Evolutionary conservation across 2,113 vertebrate genomes (phyloP).

Genomic region (Periophthalmodon schlosseri): DNA sequence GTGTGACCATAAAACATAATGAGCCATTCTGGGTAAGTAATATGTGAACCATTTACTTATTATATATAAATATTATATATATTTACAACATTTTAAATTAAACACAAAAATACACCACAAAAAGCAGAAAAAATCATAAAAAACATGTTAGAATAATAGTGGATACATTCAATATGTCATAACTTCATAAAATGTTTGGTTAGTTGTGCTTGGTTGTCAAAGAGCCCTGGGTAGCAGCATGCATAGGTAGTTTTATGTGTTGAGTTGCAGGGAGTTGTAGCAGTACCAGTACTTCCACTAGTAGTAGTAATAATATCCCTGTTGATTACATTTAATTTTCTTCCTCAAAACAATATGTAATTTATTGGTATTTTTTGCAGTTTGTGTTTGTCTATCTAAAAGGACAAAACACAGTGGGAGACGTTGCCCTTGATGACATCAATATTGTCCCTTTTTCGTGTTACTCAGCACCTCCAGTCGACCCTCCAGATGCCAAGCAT

Average conservation of each 20-base stretch:
- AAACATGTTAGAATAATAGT: too few species aligned
- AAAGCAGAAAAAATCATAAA: too few species aligned
- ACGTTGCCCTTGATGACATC: slow-evolving; percentile 74
- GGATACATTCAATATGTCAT: too few species aligned
- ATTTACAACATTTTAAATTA: too few species aligned
- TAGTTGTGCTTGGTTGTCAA: too few species aligned
- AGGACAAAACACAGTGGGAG: slow-evolving; percentile 50
- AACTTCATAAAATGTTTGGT: too few species aligned
- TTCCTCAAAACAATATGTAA: not conserved
- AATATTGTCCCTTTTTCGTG: slow-evolving; percentile 49
- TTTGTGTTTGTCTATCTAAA: slow-evolving; percentile 73
- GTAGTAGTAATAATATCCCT: not conserved
- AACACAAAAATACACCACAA: too few species aligned
- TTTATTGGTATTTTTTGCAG: slow-evolving; percentile 40
- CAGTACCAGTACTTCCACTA: not conserved
- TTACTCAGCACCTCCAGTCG: slow-evolving; percentile 32
- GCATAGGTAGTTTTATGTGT: too few species aligned
- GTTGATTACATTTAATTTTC: not conserved
- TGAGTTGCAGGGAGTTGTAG: not conserved
- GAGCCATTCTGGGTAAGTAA: slow-evolving; percentile 75
- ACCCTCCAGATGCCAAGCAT: slow-evolving; percentile 24
- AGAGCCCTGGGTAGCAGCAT: too few species aligned
- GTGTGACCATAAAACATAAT: slow-evolving; percentile 41
- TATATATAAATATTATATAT: not conserved
- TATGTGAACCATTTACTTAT: not conserved